Percentiles rank a stretch among this genome's conserved stretches.
Conservation (phyloP, 92 coral and sea anemone species). For the Scolanthus callimorphus region DNA sequence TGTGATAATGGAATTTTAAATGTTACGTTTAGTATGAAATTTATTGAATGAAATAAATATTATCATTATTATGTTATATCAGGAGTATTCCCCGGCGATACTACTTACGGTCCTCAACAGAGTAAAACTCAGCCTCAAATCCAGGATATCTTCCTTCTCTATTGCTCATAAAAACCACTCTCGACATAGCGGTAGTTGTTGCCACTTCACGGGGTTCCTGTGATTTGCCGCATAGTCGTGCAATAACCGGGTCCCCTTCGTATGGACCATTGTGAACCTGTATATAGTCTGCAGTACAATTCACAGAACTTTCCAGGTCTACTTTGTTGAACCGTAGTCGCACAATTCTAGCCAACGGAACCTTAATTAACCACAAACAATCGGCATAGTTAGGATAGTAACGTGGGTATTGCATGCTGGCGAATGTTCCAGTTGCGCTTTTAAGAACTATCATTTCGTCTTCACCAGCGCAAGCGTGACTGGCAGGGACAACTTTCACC, state of each 20-base stretch:
- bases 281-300: background rate
- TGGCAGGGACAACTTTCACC: no score
- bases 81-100: background rate
- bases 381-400: background rate
- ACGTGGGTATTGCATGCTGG: background rate
- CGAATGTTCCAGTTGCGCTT: background rate
- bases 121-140: background rate
- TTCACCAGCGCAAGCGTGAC: no score
- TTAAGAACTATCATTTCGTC: no score
- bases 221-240: background rate
- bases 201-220: background rate
- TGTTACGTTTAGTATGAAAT: no score
- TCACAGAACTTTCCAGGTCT: background rate
- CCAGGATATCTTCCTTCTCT: no score
- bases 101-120: background rate
- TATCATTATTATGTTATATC: no score
- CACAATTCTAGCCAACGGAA: background rate
- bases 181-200: background rate
- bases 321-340: background rate
- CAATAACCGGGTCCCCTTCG: no score
- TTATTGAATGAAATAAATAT: no score
- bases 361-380: background rate
- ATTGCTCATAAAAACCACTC: background rate
- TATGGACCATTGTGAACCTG: no score
- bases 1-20: no score